Base-by-base conservation (phyloP, 2,113 vertebrate genomes). In the Miniopterus natalensis region DNA sequence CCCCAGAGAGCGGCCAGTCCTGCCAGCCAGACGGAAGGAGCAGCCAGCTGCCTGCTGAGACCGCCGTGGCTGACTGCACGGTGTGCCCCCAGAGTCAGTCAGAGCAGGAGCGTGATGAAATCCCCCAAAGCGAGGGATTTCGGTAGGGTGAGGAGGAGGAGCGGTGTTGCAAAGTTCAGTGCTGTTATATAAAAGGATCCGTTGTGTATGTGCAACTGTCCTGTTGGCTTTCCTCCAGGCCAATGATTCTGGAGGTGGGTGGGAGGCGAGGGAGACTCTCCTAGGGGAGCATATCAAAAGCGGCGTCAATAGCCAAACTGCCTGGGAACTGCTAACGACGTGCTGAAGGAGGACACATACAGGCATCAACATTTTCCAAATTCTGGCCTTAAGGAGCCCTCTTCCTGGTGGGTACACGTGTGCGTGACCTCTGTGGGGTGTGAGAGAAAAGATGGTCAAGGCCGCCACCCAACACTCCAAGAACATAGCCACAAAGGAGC, bases 61-160 rank as follows among this genome's bases (percentile, higher is more conserved):
- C 40, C 0, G 0, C 9, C 63, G 2, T 13, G 27, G 20, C 80
- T 6, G 21, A 25, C 25, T 23, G 14, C 59, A 0, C 1, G 11
- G 66, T 66, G 53, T 83, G 94, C 51, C 71, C 71, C 74, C 47
- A 57, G 40, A 11, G 18, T 91, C 66, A 15, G 17, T 27, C 55
- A 68, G n/a, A 84, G 29, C 27, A 6, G 77, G 59, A 78, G 29
- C 53, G 1, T 80, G 91, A 92, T 14, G 92, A 91, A 97, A 95
- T 66, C 53, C 71, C 94, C 87, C 96, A 86, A 65, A 68, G 45
- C 70, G 21, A 83, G 81, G 70, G 79, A 57, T 51, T 63, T 36
- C 4, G 12, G 61, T 36, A 45, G 77, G 36, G 27, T 14, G 47
- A 65, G 59, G 17, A 53, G 49, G 75, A n/a, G 21, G 53, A 59